A percentile compares a stretch with the other conserved stretches of the same genome.
phyloP scores from a whole-genome alignment of 2,888 invertebrate genomes.

The Phortica magna region DNA sequence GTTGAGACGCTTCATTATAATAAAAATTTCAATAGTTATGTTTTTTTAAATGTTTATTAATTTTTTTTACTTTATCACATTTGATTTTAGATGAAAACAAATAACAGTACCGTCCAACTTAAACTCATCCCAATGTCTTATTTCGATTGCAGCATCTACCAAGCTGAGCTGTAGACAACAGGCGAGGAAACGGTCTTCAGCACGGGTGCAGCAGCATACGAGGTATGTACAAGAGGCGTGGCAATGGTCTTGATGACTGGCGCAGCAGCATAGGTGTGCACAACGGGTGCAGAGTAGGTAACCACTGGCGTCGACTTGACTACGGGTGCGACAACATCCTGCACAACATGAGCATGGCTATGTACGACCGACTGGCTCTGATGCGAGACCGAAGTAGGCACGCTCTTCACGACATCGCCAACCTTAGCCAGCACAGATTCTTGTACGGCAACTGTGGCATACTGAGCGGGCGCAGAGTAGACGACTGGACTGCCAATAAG shows the following conservation, averaged over 20 bases:
- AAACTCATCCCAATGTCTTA: slow-evolving; percentile 26
- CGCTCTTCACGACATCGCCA: slow-evolving; percentile 61
- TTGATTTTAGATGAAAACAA: slow-evolving; percentile 54
- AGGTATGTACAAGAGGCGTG: slow-evolving; percentile 46
- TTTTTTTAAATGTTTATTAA: not conserved
- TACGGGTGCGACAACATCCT: slow-evolving; percentile 62
- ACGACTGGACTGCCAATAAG: slow-evolving; percentile 49
- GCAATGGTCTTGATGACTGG: slow-evolving; percentile 39
- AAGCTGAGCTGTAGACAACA: slow-evolving; percentile 55
- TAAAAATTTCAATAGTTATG: not conserved
- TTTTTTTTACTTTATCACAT: slow-evolving; percentile 44
- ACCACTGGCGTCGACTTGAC: slow-evolving; percentile 57
- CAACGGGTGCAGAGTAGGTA: slow-evolving; percentile 61
- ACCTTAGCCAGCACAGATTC: slow-evolving; percentile 63
- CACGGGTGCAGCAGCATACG: slow-evolving; percentile 51
- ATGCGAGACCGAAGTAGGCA: slow-evolving; percentile 77
- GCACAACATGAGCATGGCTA: slow-evolving; percentile 23
- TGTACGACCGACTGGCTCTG: slow-evolving; percentile 34
- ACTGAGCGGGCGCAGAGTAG: slow-evolving; percentile 53
- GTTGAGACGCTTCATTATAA: not conserved
- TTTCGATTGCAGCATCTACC: slow-evolving; percentile 43
- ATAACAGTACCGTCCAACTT: slow-evolving; percentile 43
- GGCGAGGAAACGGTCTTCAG: slow-evolving; percentile 41
- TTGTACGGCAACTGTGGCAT: slow-evolving; percentile 52
- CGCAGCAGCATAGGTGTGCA: slow-evolving; percentile 55